These are phyloP conservation scores for Hucho hucho DNA, from an alignment of 2,113 vertebrate species.

Conservation along the genomic window DNA sequence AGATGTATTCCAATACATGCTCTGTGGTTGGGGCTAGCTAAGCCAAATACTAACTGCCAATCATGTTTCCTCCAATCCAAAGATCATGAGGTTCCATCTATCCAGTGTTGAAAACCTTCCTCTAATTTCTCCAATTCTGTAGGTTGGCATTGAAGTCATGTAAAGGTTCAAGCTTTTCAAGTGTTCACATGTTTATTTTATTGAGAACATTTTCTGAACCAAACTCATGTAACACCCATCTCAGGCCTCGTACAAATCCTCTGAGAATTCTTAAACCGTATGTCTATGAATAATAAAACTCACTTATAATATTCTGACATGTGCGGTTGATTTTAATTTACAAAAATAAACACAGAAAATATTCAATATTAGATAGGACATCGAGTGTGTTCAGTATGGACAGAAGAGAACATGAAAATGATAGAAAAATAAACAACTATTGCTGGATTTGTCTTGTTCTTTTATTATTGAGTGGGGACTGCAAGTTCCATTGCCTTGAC, in stretches of 20 bases:
- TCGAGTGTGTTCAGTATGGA: neutral
- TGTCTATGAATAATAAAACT: conserved; percentile 79
- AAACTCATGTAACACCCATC: conserved; percentile 52
- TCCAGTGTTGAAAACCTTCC: neutral
- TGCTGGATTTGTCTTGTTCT: conserved; percentile 7
- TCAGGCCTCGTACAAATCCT: conserved; percentile 45
- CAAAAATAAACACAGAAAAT: neutral
- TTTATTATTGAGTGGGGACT: conserved; percentile 75
- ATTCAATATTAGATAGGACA: neutral
- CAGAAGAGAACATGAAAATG: no score
- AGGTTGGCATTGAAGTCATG: neutral
- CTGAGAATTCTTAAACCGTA: conserved; percentile 68
- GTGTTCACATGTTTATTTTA: neutral
- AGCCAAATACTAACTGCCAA: conserved; percentile 26
- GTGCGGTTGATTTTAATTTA: neutral
- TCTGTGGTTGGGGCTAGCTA: conserved; percentile 11
- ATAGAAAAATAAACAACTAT: neutral
- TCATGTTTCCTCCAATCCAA: conserved; percentile 32
- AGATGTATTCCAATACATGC: no score
- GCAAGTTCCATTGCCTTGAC: conserved; percentile 81
- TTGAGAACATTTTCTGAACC: conserved; percentile 29
- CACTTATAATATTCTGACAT: conserved; percentile 59
- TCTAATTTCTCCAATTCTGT: neutral
- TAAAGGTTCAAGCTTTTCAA: neutral
- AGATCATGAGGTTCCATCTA: neutral